A percentile compares a stretch with the other conserved stretches of the same genome.
Evolutionary conservation across 2,797 vertebrate genomes (phyloP).

Genomic region (Lycodopsis pacificus): DNA sequence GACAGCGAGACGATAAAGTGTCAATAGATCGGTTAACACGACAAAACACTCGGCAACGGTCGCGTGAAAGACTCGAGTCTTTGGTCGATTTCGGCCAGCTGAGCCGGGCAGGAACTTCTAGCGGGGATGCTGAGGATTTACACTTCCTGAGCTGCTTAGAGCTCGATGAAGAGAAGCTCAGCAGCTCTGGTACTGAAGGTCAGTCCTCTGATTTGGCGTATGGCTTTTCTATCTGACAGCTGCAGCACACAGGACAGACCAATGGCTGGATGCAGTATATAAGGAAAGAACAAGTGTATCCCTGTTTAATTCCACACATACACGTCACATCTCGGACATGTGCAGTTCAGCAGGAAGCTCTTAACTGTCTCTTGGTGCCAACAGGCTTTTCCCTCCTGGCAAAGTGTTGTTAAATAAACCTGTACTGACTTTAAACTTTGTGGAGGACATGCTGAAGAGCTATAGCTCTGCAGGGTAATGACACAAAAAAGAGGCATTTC

Average conservation of each 20-base stretch:
- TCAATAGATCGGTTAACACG: slow-evolving; percentile 12
- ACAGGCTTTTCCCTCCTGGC: slow-evolving; percentile 25
- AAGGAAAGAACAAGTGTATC: neutral
- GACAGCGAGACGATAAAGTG: slow-evolving; percentile 22
- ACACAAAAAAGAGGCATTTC: slow-evolving; percentile 21
- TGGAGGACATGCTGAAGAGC: slow-evolving; percentile 10
- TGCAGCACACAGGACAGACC: slow-evolving; percentile 13
- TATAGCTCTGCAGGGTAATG: slow-evolving; percentile 11
- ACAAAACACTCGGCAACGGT: neutral
- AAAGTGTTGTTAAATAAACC: slow-evolving; percentile 44
- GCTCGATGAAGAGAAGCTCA: slow-evolving; percentile 51
- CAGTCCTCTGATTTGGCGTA: slow-evolving; percentile 21
- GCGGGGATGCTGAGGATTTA: slow-evolving; percentile 47
- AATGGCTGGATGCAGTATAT: neutral
- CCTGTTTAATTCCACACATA: neutral
- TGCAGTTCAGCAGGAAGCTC: slow-evolving; percentile 10
- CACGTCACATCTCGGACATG: neutral
- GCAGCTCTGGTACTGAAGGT: slow-evolving; percentile 36
- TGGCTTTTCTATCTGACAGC: slow-evolving; percentile 10
- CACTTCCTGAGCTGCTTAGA: slow-evolving; percentile 48
- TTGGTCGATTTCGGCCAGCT: neutral
- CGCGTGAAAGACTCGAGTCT: neutral
- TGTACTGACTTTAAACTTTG: slow-evolving; percentile 39
- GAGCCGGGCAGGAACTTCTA: slow-evolving; percentile 20
- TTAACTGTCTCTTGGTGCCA: slow-evolving; percentile 27